Evolutionary conservation across 2,113 vertebrate species (phyloP).

Genomic region (Ranitomeya variabilis): DNA sequence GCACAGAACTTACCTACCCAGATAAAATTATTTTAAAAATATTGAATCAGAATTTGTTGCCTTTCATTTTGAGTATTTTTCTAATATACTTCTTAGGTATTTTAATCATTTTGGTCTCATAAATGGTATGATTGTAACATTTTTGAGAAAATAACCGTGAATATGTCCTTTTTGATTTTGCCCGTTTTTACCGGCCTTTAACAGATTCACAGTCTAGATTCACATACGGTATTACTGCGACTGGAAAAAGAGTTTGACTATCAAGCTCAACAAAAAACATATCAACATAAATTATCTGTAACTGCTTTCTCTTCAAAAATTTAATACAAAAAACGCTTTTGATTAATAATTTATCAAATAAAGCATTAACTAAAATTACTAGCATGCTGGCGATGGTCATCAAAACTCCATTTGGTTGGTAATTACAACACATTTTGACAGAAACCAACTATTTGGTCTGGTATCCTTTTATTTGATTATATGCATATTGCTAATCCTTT

Average conservation of each 20-base stretch:
- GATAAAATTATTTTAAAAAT: background rate
- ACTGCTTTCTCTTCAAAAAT: background rate
- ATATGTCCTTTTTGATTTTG: background rate
- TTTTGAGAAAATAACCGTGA: background rate
- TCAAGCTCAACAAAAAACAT: background rate
- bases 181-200: background rate
- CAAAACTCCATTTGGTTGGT: slow-evolving; percentile 66
- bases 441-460: slow-evolving; percentile 60
- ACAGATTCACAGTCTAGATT: background rate
- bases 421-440: slow-evolving; percentile 65
- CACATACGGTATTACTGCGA: background rate
- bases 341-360: slow-evolving; percentile 29
- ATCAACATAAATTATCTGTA: slow-evolving; percentile 28
- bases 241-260: background rate
- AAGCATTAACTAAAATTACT: slow-evolving; percentile 59
- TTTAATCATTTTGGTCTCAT: no score
- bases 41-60: no score
- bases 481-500: slow-evolving; percentile 59
- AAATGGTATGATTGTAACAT: background rate
- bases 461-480: slow-evolving; percentile 56
- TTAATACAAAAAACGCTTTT: background rate
- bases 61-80: no score
- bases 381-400: slow-evolving; percentile 60
- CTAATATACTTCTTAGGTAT: no score
- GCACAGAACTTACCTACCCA: no score